Percentiles rank a stretch among this genome's conserved stretches.
Conservation (phyloP, 2,888 invertebrate genomes). For the Drosophila leonis region DNA sequence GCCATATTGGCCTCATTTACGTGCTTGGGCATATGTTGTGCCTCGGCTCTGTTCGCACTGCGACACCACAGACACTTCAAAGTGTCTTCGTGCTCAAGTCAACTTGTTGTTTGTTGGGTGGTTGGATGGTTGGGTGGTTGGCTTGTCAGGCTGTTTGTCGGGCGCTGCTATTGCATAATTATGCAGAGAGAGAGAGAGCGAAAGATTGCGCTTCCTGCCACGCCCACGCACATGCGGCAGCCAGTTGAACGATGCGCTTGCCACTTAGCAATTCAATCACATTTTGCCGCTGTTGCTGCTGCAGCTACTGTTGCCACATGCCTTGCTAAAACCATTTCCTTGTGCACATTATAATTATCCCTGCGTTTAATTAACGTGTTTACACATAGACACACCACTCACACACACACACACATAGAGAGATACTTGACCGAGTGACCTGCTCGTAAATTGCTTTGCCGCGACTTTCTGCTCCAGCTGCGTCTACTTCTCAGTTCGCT, state of each 20-base stretch:
- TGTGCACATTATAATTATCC: conserved; percentile 67
- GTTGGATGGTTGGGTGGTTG: conserved; percentile 9
- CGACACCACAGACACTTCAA: conserved; percentile 49
- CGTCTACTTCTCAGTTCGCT: conserved; percentile 19
- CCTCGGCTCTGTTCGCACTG: conserved; percentile 44
- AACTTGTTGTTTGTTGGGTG: conserved; percentile 52
- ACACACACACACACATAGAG: conserved; percentile 17
- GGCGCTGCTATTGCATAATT: conserved; percentile 60
- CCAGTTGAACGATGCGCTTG: conserved; percentile 25
- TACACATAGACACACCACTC: conserved; percentile 32
- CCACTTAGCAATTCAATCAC: conserved; percentile 67
- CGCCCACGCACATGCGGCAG: conserved; percentile 25
- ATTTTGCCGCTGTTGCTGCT: conserved; percentile 38
- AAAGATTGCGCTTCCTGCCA: conserved; percentile 45
- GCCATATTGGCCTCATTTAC: conserved; percentile 57
- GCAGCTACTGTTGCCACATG: conserved; percentile 4
- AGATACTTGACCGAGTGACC: conserved; percentile 60
- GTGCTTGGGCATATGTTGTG: conserved; percentile 60
- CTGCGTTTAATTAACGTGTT: conserved; percentile 73
- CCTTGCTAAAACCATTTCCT: conserved; percentile 41
- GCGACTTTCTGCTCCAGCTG: conserved; percentile 35
- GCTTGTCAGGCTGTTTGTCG: conserved; percentile 5
- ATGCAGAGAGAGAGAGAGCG: conserved; percentile 33
- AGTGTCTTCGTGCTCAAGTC: conserved; percentile 40
- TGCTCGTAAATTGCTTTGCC: conserved; percentile 44